These are phyloP conservation scores for Apamea sordens DNA, from an alignment of 2,888 invertebrate species.

Conservation along the genomic window DNA sequence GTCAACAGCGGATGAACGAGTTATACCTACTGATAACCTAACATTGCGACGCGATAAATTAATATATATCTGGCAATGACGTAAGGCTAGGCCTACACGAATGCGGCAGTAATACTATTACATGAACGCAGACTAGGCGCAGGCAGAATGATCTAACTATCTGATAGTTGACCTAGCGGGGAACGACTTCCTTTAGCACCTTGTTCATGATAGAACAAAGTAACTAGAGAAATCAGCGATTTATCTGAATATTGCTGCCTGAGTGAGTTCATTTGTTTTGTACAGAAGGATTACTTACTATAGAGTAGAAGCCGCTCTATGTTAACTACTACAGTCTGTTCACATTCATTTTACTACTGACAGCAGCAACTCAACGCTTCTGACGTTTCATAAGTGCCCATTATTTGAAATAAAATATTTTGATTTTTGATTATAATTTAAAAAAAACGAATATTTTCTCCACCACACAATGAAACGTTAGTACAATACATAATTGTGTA, in stretches of 20 bases:
- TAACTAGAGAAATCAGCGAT: neutral
- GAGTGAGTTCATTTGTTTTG: neutral
- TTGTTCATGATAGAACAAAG: neutral
- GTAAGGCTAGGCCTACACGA: slow-evolving; percentile 13
- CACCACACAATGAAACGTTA: no score
- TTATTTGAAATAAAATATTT: no score
- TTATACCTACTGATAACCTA: slow-evolving; percentile 44
- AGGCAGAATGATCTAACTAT: slow-evolving; percentile 8
- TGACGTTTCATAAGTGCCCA: no score
- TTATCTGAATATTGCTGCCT: neutral
- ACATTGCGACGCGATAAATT: slow-evolving; percentile 22
- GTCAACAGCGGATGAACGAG: slow-evolving; percentile 21
- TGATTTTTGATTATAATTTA: no score
- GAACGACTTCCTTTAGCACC: neutral
- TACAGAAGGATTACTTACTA: no score
- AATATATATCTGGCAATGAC: slow-evolving; percentile 2
- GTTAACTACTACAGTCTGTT: no score
- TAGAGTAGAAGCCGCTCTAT: no score
- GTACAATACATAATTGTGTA: no score
- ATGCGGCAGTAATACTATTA: neutral
- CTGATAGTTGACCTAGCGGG: neutral
- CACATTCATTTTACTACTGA: no score
- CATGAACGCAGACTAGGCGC: neutral
- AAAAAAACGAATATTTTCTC: no score
- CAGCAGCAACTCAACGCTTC: no score